Evolutionary conservation across 2,113 vertebrate genomes (phyloP).

Genomic region (Gallinago paraguaiae): DNA sequence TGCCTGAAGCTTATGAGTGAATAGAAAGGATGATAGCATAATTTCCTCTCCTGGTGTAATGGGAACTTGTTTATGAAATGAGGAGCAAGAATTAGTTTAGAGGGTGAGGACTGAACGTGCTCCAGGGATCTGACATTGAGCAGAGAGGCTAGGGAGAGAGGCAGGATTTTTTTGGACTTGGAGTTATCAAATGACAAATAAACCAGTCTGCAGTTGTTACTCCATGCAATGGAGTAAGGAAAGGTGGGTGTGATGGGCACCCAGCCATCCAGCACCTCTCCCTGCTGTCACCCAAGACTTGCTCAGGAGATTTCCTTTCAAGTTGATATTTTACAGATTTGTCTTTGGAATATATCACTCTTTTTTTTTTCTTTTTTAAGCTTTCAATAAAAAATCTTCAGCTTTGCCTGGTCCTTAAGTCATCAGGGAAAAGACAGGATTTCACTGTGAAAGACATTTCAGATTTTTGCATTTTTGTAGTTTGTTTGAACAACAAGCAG

Average conservation of each 20-base stretch:
- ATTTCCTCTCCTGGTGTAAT: not conserved
- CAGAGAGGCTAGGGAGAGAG: not conserved
- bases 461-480: not conserved
- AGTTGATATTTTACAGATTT: not conserved
- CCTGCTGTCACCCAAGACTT: not conserved
- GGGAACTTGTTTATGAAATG: not conserved
- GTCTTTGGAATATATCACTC: not conserved
- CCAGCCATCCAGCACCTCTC: not conserved
- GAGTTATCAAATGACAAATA: not conserved
- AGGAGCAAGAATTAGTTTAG: not conserved
- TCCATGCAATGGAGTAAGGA: not conserved
- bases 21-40: not conserved
- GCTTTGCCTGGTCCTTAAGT: not conserved
- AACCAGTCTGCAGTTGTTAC: not conserved
- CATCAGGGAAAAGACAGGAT: not conserved
- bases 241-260: not conserved
- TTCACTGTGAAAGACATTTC: not conserved
- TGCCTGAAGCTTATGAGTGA: not conserved
- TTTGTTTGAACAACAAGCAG: not conserved
- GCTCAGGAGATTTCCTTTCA: not conserved
- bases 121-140: not conserved
- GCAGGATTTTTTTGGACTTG: not conserved
- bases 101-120: not conserved
- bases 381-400: not conserved
- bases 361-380: not conserved